Evolutionary conservation across 2,797 vertebrate species (phyloP).

Genomic region (Xenopus petersii): DNA sequence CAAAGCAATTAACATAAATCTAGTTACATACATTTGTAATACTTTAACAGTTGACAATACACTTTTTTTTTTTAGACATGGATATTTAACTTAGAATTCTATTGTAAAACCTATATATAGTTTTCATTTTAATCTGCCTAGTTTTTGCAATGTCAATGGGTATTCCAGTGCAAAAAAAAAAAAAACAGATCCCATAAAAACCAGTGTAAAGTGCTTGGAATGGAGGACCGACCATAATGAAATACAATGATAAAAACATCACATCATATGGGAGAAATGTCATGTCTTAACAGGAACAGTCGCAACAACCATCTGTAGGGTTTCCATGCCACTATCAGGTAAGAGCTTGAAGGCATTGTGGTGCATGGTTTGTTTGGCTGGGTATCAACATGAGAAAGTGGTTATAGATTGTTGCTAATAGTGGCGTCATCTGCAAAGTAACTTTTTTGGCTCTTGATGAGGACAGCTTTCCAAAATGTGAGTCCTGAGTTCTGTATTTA

Average conservation of each 20-base stretch:
- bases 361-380: slow-evolving; percentile 10
- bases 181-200: slow-evolving; percentile 75
- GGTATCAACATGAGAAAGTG: background rate
- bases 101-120: slow-evolving; percentile 62
- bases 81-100: slow-evolving; percentile 72
- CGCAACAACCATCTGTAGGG: slow-evolving; percentile 53
- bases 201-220: slow-evolving; percentile 87
- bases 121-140: slow-evolving; percentile 49
- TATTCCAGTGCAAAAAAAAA: slow-evolving; percentile 75
- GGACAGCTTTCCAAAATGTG: slow-evolving; percentile 1
- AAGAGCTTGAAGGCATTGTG: slow-evolving; percentile 11
- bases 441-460: background rate
- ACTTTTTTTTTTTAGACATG: slow-evolving; percentile 61
- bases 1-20: slow-evolving; percentile 67
- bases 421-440: background rate
- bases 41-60: slow-evolving; percentile 73
- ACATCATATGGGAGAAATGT: slow-evolving; percentile 50
- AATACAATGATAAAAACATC: slow-evolving; percentile 57
- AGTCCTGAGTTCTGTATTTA: slow-evolving; percentile 1
- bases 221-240: slow-evolving; percentile 65
- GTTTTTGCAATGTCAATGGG: slow-evolving; percentile 70
- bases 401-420: background rate
- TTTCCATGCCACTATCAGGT: background rate
- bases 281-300: too few species aligned
- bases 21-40: slow-evolving; percentile 65